Evolutionary conservation across 2,888 invertebrate species (phyloP).

Genomic region (Sphinx pinastri): DNA sequence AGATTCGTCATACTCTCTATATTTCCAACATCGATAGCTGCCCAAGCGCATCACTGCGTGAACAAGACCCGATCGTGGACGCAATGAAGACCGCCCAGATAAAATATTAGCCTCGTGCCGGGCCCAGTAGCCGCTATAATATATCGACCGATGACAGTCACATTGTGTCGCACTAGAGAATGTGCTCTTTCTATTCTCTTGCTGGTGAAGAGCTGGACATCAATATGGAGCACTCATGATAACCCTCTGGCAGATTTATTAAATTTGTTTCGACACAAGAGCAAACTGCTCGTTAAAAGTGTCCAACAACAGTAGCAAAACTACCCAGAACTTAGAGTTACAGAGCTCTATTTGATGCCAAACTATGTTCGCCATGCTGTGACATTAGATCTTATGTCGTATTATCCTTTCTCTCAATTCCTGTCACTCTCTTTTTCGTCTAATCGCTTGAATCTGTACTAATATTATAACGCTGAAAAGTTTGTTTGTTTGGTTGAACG

Average conservation of each 20-base stretch:
- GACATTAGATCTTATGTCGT: too few species aligned
- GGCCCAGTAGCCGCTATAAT: constrained; percentile 70
- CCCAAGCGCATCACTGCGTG: constrained; percentile 46
- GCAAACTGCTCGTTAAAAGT: too few species aligned
- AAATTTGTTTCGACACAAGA: too few species aligned
- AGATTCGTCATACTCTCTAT: background rate
- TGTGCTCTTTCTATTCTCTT: constrained; percentile 42
- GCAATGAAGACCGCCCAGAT: constrained; percentile 82
- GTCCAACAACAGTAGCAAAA: too few species aligned
- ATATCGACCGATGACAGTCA: constrained; percentile 71
- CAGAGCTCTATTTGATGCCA: too few species aligned
- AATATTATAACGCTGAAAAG: too few species aligned
- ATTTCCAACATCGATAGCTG: constrained; percentile 7
- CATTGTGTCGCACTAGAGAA: constrained; percentile 62
- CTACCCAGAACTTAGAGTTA: too few species aligned
- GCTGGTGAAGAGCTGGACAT: background rate
- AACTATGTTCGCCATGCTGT: too few species aligned
- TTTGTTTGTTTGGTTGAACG: too few species aligned
- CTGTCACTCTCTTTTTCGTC: too few species aligned
- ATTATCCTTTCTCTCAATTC: too few species aligned
- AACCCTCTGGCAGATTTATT: background rate
- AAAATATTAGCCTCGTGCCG: constrained; percentile 77
- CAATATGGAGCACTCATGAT: background rate
- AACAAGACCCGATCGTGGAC: constrained; percentile 58
- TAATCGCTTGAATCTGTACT: too few species aligned